Evolutionary conservation across 2,888 invertebrate genomes (phyloP), one percentile per base, ranked within the genome.

Genomic region (Isoperla grammatica): DNA sequence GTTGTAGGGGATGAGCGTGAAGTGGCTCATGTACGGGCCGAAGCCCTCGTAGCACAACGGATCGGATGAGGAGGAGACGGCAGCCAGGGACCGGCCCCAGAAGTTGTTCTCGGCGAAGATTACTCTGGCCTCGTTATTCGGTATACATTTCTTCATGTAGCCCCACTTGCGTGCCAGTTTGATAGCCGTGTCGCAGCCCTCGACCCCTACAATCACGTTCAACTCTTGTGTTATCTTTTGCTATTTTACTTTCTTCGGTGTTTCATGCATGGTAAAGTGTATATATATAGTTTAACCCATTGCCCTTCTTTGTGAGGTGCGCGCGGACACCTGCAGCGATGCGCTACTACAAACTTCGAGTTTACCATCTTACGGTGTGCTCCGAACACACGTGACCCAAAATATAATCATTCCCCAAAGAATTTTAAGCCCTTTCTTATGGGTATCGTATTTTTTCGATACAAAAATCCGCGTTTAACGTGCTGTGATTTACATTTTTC

Each of bases 141-240:
- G 86, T 65, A 97, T 86, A 62, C 86, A 84, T 76, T 97, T 97
- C 61, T 87, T 85, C 9, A 82, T 78, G 71, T 97, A 97, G 0
- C 87, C 96, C 96, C 96, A 97, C 73, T 90, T 91, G 56, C 96
- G 80, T 1, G 96, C 93, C 66, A 97, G 78, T 75, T 97, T 97
- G 69, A 88, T 88, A 0, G 95, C 94, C 0, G 94, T 93, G 74
- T 97, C 96, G 1, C 94, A 92, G 2, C 90, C 94, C 73, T 97
- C 96, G 0, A 96, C 95, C 13, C 96, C 95, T 0, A 95, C 4
- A 67, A 61, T 48, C 13, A 42, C 42, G 13, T 37, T 37, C 37
- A 11, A 11, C 12, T 12, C 12, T 37, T 37, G 37, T 6, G 37
- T n/a, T n/a, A n/a, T n/a, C n/a, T n/a, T n/a, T n/a, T n/a, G n/a